phyloP scores from a whole-genome alignment of 2,113 vertebrate species.

The Gobio gobio region DNA sequence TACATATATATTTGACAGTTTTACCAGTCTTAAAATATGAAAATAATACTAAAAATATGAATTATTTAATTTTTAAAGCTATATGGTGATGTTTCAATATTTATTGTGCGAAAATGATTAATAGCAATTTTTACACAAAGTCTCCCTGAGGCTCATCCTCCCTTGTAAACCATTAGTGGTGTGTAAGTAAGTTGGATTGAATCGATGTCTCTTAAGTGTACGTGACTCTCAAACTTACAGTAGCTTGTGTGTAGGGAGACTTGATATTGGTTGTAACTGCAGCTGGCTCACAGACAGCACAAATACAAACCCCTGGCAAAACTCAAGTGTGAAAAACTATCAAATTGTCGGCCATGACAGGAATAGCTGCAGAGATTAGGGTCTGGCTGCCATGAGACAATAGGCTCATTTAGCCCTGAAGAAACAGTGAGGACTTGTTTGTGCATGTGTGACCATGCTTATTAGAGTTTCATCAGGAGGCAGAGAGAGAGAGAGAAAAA shows the following conservation, averaged over 20 bases:
- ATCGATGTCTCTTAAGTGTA: not conserved
- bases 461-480: constrained; percentile 37
- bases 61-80: too few relatives aligned
- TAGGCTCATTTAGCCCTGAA: constrained; percentile 62
- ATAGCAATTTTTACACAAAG: not conserved
- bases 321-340: constrained; percentile 77
- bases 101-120: too few relatives aligned
- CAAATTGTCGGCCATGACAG: constrained; percentile 78
- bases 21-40: not conserved
- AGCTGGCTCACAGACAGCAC: constrained; percentile 70
- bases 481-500: not conserved
- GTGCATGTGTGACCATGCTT: constrained; percentile 54
- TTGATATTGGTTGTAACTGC: constrained; percentile 76
- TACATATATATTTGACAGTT: not conserved
- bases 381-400: constrained; percentile 75
- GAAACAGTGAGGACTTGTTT: constrained; percentile 68
- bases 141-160: not conserved
- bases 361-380: constrained; percentile 73
- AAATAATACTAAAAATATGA: too few relatives aligned
- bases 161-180: not conserved
- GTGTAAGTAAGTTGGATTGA: too few relatives aligned
- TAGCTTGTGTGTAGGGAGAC: constrained; percentile 48
- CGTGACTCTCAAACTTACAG: not conserved
- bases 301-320: constrained; percentile 74
- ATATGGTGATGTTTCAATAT: too few relatives aligned